These are phyloP conservation scores for Odobenus rosmarus DNA, from an alignment of 2,113 vertebrate genomes.

Conservation along the genomic window DNA sequence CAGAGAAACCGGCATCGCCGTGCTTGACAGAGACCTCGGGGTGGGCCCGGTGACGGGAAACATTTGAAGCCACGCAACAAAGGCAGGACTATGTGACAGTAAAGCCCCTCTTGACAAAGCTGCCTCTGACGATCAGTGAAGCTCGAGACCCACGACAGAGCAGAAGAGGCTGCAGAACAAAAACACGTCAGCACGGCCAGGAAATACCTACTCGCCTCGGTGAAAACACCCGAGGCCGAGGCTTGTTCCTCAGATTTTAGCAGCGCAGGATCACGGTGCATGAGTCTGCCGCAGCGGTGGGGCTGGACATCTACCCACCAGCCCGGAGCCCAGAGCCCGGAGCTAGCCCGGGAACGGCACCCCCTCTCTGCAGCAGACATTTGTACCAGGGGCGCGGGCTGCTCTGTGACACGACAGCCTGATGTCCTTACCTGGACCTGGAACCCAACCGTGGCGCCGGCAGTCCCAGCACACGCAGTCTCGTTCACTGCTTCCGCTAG, in stretches of 20 bases:
- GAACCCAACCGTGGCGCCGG: background rate
- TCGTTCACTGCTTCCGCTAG: too few relatives aligned
- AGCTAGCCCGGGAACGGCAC: background rate
- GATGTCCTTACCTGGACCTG: background rate
- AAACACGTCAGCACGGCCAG: background rate
- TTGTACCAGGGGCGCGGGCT: background rate
- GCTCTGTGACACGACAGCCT: background rate
- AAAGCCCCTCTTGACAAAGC: background rate
- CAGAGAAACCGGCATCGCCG: background rate
- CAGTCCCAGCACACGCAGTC: background rate
- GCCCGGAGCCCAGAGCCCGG: accelerated
- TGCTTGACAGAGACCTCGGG: background rate
- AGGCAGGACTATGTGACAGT: background rate
- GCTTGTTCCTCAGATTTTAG: background rate
- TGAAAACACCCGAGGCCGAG: background rate
- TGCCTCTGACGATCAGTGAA: background rate
- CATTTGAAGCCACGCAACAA: background rate
- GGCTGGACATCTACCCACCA: background rate
- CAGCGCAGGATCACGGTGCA: background rate
- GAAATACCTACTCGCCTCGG: background rate
- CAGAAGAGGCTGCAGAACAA: background rate
- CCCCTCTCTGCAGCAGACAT: background rate
- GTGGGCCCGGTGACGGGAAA: background rate
- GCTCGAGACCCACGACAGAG: background rate
- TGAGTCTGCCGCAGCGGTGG: background rate